Evolutionary conservation across 1,140 invertebrate species (phyloP).

Genomic region (Tetragnatha versicolor): DNA sequence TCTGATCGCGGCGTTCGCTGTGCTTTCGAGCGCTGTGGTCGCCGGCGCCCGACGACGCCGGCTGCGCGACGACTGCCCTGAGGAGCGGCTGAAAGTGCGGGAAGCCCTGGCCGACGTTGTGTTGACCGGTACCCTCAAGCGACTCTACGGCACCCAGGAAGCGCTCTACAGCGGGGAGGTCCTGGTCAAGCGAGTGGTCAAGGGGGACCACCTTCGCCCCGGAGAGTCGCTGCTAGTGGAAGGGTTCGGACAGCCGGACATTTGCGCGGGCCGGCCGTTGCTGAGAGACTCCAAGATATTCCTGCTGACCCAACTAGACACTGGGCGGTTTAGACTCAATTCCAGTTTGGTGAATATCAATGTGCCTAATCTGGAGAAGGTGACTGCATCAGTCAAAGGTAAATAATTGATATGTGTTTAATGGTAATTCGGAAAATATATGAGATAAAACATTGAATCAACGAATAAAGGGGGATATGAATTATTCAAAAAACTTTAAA

Average conservation of each 20-base stretch:
- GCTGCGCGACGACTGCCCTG: constrained; percentile 33
- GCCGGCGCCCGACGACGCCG: constrained; percentile 17
- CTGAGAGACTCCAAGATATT: constrained; percentile 56
- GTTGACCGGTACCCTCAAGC: constrained; percentile 44
- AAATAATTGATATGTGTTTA: background rate
- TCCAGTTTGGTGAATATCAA: constrained; percentile 52
- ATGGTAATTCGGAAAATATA: background rate
- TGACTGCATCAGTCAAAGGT: constrained; percentile 55
- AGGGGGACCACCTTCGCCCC: constrained; percentile 28
- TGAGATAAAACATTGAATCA: too few relatives aligned
- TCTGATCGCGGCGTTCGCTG: too few relatives aligned
- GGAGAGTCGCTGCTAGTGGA: constrained; percentile 51
- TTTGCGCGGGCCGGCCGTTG: constrained; percentile 45
- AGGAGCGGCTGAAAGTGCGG: constrained; percentile 43
- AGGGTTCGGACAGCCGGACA: constrained; percentile 53
- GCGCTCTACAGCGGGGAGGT: constrained; percentile 46
- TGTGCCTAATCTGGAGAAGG: constrained; percentile 53
- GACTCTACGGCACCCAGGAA: constrained; percentile 23
- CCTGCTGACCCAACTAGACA: constrained; percentile 49
- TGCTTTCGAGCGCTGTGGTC: too few relatives aligned
- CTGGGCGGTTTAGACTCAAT: constrained; percentile 55
- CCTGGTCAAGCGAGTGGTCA: constrained; percentile 53
- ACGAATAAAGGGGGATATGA: background rate
- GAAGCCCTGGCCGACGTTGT: constrained; percentile 44
- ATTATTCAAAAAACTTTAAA: background rate